These are phyloP conservation scores for Leptinotarsa undecemlineata DNA, from an alignment of 1,140 invertebrate genomes.

Conservation along the genomic window DNA sequence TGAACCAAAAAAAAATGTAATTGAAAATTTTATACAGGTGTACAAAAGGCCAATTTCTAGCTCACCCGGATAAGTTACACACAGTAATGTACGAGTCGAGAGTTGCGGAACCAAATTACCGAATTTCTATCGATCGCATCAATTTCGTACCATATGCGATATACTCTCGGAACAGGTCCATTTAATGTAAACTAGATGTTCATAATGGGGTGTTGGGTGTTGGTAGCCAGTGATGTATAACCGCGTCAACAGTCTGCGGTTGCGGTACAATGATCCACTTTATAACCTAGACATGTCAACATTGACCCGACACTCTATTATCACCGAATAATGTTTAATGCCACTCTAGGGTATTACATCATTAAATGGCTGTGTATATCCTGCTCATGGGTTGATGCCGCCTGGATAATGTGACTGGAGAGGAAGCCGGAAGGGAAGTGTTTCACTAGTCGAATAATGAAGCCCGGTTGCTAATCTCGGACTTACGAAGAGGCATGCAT, in stretches of 20 bases:
- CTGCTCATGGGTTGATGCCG: too few relatives aligned
- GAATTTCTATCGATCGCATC: background rate
- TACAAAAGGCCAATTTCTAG: too few relatives aligned
- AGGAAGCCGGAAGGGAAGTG: too few relatives aligned
- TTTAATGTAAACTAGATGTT: conserved; percentile 25
- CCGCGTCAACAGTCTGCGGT: conserved; percentile 39
- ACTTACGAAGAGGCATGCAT: too few relatives aligned
- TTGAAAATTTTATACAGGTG: too few relatives aligned
- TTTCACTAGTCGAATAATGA: too few relatives aligned
- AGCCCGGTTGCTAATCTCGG: too few relatives aligned
- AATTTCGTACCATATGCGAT: conserved; percentile 13
- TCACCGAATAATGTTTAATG: conserved; percentile 36
- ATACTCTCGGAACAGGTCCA: conserved; percentile 14
- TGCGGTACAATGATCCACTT: conserved; percentile 41
- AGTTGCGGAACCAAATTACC: background rate
- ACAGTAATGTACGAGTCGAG: too few relatives aligned
- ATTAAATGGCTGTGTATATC: conserved; percentile 20
- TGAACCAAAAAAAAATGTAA: too few relatives aligned
- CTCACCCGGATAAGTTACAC: too few relatives aligned
- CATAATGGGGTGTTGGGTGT: conserved; percentile 23
- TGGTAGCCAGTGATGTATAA: conserved; percentile 30
- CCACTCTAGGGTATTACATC: conserved; percentile 32
- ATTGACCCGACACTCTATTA: conserved; percentile 37
- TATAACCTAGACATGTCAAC: conserved; percentile 39
- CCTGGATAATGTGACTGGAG: too few relatives aligned